Conservation (phyloP, 2,888 invertebrate genomes). For the Lasioglossum lativentre region DNA sequence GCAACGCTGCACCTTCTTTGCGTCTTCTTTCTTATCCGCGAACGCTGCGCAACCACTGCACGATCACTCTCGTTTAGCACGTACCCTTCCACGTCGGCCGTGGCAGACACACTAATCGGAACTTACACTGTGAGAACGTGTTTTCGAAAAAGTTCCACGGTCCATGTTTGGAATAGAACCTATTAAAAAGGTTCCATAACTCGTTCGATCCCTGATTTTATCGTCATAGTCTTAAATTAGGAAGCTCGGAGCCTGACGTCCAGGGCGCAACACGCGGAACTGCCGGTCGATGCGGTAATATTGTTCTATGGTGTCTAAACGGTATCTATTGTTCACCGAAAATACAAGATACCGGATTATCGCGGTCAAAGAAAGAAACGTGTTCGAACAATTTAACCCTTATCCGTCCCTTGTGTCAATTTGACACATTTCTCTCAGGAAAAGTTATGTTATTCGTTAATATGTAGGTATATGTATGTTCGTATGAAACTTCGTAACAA, state of each 20-base stretch:
- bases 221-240: background rate
- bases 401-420: too few relatives aligned
- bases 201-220: background rate
- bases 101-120: background rate
- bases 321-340: too few relatives aligned
- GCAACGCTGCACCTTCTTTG: conserved; percentile 11
- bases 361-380: too few relatives aligned
- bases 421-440: too few relatives aligned
- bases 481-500: too few relatives aligned
- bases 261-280: background rate
- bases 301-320: too few relatives aligned
- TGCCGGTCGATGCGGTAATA: too few relatives aligned
- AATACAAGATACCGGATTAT: too few relatives aligned
- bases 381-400: too few relatives aligned
- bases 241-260: background rate
- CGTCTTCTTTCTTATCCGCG: conserved; percentile 51
- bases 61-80: background rate
- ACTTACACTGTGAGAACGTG: background rate
- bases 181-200: background rate
- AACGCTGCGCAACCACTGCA: background rate
- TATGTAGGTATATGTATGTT: too few relatives aligned
- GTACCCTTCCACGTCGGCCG: background rate
- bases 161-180: background rate
- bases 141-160: background rate
- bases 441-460: too few relatives aligned